These are phyloP conservation scores for Oriolus oriolus DNA, from an alignment of 2,113 vertebrate genomes.

Conservation along the genomic window DNA sequence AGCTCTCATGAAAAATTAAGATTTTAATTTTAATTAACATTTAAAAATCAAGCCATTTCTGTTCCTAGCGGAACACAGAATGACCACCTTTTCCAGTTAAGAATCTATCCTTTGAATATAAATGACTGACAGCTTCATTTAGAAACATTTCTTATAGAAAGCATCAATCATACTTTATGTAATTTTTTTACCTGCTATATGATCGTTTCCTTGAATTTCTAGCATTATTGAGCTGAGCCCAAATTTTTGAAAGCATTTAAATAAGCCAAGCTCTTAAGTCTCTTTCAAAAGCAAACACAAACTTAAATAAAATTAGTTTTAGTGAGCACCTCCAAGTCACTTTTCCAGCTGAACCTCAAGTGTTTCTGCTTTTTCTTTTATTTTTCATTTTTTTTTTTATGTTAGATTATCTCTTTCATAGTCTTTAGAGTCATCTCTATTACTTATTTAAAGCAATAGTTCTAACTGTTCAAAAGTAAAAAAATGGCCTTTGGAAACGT, in stretches of 20 bases:
- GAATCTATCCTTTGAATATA: neutral
- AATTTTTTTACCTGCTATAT: neutral
- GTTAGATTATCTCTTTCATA: neutral
- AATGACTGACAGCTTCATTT: neutral
- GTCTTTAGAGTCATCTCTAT: neutral
- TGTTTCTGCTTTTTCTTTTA: neutral
- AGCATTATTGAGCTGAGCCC: neutral
- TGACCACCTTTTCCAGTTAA: neutral
- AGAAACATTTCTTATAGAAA: neutral
- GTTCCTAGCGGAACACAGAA: neutral
- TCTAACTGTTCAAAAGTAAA: neutral
- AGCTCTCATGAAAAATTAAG: slow-evolving; percentile 7
- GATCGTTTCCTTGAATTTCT: neutral
- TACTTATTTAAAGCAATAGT: neutral
- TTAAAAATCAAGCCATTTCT: neutral
- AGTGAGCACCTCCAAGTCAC: neutral
- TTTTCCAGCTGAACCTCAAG: neutral
- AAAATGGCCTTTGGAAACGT: neutral
- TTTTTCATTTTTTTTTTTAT: neutral
- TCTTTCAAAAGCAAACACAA: neutral
- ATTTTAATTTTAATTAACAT: slow-evolving; percentile 37
- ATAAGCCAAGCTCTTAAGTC: neutral
- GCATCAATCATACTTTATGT: neutral
- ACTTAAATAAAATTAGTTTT: neutral
- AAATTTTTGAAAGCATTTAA: neutral